phyloP scores from a whole-genome alignment of 2,113 vertebrate genomes.

The Colaptes auratus region DNA sequence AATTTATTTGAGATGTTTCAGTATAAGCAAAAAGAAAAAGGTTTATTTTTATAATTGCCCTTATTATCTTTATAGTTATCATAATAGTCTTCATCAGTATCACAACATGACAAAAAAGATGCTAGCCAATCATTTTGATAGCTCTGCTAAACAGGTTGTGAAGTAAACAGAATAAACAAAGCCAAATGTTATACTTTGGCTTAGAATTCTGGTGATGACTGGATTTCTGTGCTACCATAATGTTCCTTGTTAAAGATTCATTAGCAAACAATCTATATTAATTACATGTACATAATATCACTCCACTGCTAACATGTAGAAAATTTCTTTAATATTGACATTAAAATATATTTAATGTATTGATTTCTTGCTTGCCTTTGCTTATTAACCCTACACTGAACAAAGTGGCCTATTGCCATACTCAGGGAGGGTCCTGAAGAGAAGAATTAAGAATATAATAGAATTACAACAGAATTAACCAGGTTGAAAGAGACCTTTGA shows the following conservation, averaged over 20 bases:
- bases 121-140: slow-evolving; percentile 44
- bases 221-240: slow-evolving; percentile 22
- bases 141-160: slow-evolving; percentile 23
- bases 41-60: background rate
- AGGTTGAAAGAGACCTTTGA: no score
- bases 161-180: slow-evolving; percentile 33
- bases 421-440: background rate
- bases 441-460: background rate
- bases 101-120: background rate
- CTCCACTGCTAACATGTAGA: background rate
- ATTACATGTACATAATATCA: background rate
- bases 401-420: background rate
- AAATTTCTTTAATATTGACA: background rate
- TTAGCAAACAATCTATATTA: background rate
- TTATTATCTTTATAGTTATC: background rate
- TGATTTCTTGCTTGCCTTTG: background rate
- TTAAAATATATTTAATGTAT: background rate
- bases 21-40: background rate
- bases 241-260: background rate
- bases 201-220: slow-evolving; percentile 41
- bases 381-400: background rate
- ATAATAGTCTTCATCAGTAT: background rate
- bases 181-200: background rate
- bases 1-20: background rate
- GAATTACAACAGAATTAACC: no score